Base-by-base conservation (phyloP, 2,113 vertebrate genomes). In the Tachycineta bicolor region DNA sequence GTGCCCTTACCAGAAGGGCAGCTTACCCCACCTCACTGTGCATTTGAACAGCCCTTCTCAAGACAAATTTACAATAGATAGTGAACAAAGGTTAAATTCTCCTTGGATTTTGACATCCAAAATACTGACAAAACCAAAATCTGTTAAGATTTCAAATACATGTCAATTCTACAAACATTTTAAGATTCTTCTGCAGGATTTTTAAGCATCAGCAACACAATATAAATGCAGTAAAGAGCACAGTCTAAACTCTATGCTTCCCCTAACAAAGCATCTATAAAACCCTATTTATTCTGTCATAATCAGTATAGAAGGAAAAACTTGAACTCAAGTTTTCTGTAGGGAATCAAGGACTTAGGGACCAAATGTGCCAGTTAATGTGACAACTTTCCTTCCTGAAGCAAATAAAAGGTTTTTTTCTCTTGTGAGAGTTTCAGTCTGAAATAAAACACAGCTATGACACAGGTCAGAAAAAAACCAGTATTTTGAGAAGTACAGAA, bases 381-480 rank as follows among this genome's bases (percentile, higher is more conserved):
- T 95, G 90, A 92, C 84, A 85, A 49, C 21, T 60, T 68, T 47
- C 58, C 49, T 78, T 69, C 58, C 37, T 94, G 43, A 93, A 92
- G 59, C 24, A 95, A 96, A 92, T 93, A 87, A 88, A 82, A 49
- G 16, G 24, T 65, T 92, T 89, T 89, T 91, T 52, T 91, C 44
- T 83, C 44, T 64, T 67, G 16, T 53, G 19, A 41, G 50, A 68
- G 56, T 86, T 91, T 91, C 52, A 50, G 7, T 41, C 52, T 88
- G 49, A 71, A 52, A 92, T 25, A 83, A 78, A 69, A 75, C 46
- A 90, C 28, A 89, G 19, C 49, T 33, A 39, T 47, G 22, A 80
- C 63, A 93, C 44, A 84, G 56, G 41, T 73, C 64, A 87, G 86
- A 33, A 90, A 86, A 17, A 82, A 15, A 55, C 37, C 37, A 74